These are phyloP conservation scores for Caenorhabditis sp. DNA, from an alignment of 2,888 invertebrate species.

Conservation along the genomic window DNA sequence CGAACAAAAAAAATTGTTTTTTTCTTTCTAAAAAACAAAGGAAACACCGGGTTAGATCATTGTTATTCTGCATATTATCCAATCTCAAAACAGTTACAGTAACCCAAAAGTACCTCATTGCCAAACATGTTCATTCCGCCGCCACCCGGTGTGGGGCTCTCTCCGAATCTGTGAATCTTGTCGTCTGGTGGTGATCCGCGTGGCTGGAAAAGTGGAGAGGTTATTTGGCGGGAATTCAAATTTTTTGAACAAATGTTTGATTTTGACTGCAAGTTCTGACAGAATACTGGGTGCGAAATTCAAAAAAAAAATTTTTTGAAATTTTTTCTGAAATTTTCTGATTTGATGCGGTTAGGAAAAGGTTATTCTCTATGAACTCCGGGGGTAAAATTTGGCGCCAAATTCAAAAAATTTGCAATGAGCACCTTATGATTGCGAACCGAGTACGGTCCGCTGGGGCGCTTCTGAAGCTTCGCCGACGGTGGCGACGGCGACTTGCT, in stretches of 20 bases:
- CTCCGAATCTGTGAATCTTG: conserved; percentile 71
- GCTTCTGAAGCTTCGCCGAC: conserved; percentile 35
- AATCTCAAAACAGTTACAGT: background rate
- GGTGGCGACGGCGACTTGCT: conserved; percentile 63
- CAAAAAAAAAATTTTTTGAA: no score
- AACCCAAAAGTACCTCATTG: conserved; percentile 51
- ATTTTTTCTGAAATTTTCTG: no score
- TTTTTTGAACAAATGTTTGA: background rate
- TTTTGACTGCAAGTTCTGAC: background rate
- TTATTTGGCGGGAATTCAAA: background rate
- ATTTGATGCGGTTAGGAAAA: conserved; percentile 25
- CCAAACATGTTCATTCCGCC: conserved; percentile 45
- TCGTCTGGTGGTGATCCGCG: conserved; percentile 68
- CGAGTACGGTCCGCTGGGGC: conserved; percentile 43
- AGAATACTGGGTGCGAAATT: no score
- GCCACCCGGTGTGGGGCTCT: conserved; percentile 67
- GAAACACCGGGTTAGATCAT: background rate
- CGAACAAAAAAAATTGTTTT: background rate
- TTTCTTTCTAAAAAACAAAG: background rate
- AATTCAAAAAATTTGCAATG: background rate
- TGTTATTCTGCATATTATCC: no score
- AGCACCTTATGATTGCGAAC: conserved; percentile 4
- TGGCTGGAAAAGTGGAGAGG: conserved; percentile 50
- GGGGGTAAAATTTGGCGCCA: no score
- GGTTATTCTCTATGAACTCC: no score